These are phyloP conservation scores for Drosophila austrosaltans DNA, from an alignment of 2,888 invertebrate species.

Conservation along the genomic window DNA sequence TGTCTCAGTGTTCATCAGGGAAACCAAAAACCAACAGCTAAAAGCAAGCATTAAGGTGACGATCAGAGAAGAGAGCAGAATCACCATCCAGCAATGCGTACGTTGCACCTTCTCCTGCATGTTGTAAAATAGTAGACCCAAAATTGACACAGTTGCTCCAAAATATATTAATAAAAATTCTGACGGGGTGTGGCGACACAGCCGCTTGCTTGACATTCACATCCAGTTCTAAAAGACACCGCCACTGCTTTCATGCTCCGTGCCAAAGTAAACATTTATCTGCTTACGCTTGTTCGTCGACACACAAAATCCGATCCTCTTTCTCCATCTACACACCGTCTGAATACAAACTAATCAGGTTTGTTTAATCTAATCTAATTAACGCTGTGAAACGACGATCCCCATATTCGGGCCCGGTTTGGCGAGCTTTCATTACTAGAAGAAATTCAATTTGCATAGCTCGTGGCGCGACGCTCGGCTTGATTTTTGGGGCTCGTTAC, in stretches of 20 bases:
- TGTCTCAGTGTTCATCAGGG: constrained; percentile 33
- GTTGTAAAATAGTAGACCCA: neutral
- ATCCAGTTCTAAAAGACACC: neutral
- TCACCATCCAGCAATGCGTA: constrained; percentile 53
- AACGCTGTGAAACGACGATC: constrained; percentile 36
- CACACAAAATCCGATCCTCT: constrained; percentile 23
- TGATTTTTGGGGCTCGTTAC: constrained; percentile 1
- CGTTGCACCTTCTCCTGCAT: constrained; percentile 48
- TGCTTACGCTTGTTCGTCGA: constrained; percentile 1
- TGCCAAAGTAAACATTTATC: constrained; percentile 20
- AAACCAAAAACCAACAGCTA: constrained; percentile 59
- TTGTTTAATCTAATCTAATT: constrained; percentile 69
- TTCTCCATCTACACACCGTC: neutral
- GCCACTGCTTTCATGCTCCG: constrained; percentile 32
- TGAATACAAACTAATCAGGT: constrained; percentile 45
- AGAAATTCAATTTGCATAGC: constrained; percentile 44
- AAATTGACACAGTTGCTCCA: constrained; percentile 23
- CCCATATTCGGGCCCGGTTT: constrained; percentile 5
- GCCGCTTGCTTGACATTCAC: neutral
- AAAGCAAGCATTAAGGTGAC: constrained; percentile 48
- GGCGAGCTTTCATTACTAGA: constrained; percentile 34
- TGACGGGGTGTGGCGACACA: neutral
- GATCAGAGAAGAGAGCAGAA: constrained; percentile 52
- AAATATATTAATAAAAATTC: neutral
- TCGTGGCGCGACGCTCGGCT: neutral